phyloP scores from a whole-genome alignment of 2,113 vertebrate species.

The Percopsis transmontana region DNA sequence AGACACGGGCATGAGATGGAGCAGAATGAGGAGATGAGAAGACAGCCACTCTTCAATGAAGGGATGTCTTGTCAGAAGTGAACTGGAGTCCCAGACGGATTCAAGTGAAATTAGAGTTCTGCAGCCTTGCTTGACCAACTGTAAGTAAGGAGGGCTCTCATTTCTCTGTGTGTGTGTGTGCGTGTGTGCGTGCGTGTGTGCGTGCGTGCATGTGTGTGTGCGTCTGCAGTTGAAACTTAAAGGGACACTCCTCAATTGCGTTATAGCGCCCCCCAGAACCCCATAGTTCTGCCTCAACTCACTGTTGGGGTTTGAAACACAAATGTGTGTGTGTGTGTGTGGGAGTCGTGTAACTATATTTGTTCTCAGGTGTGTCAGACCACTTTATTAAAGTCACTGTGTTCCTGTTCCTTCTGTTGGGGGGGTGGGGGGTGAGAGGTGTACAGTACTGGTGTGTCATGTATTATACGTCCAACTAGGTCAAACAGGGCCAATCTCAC shows the following conservation, averaged over 20 bases:
- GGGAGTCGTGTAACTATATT: no score
- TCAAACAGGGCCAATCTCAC: constrained; percentile 18
- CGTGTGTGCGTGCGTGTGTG: neutral
- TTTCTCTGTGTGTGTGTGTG: neutral
- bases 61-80: constrained; percentile 40
- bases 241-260: no score
- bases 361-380: constrained; percentile 2
- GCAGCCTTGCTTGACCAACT: constrained; percentile 29
- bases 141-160: constrained; percentile 25
- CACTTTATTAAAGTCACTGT: constrained; percentile 21
- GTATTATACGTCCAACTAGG: neutral
- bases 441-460: no score
- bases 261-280: no score
- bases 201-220: neutral
- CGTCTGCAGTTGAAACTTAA: no score
- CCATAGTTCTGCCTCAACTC: neutral
- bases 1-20: constrained; percentile 48
- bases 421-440: constrained; percentile 42
- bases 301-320: neutral
- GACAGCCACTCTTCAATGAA: no score
- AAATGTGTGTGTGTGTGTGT: neutral
- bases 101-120: constrained; percentile 29
- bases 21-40: constrained; percentile 49
- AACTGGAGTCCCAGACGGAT: constrained; percentile 34
- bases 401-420: constrained; percentile 14